These are phyloP conservation scores for Luidia sarsii DNA, from an alignment of 53 echinoderm and acorn worm species.

Conservation along the genomic window DNA sequence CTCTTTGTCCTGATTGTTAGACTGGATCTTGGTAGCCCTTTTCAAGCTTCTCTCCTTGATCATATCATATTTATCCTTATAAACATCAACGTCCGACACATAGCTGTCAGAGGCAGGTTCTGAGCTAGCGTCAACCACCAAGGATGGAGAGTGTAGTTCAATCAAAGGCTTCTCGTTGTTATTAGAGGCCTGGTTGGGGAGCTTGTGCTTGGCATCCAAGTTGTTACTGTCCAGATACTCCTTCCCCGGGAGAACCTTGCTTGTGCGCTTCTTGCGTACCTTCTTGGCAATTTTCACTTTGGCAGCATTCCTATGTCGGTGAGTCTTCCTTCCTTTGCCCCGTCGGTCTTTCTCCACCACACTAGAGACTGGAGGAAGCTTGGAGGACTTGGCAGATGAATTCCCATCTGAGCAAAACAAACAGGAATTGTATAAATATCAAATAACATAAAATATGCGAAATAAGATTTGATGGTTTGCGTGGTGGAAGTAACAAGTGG, in stretches of 20 bases:
- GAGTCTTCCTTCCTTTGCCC: slow-evolving; percentile 50
- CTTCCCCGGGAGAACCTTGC: slow-evolving; percentile 68
- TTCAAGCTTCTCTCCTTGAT: slow-evolving; percentile 81
- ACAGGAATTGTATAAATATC: slow-evolving; percentile 12
- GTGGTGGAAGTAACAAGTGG: too few species aligned
- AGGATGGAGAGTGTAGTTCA: background rate
- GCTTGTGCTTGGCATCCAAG: background rate
- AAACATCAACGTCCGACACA: slow-evolving; percentile 32
- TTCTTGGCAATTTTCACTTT: slow-evolving; percentile 79
- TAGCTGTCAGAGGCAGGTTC: slow-evolving; percentile 15
- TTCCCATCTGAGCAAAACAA: slow-evolving; percentile 58
- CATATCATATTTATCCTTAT: slow-evolving; percentile 95
- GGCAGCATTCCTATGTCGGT: slow-evolving; percentile 75
- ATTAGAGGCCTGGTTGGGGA: slow-evolving; percentile 1
- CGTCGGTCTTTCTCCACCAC: slow-evolving; percentile 24
- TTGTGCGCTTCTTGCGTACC: slow-evolving; percentile 66
- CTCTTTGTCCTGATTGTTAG: slow-evolving; percentile 59
- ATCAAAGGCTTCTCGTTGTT: slow-evolving; percentile 2
- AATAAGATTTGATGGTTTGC: background rate
- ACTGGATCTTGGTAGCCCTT: slow-evolving; percentile 26
- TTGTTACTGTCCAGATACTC: slow-evolving; percentile 16
- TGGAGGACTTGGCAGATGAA: slow-evolving; percentile 30
- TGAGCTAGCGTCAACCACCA: background rate
- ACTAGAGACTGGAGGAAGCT: background rate
- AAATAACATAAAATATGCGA: background rate